These are phyloP conservation scores for Drymodes brunneopygia DNA, from an alignment of 2,113 vertebrate species.

Conservation along the genomic window DNA sequence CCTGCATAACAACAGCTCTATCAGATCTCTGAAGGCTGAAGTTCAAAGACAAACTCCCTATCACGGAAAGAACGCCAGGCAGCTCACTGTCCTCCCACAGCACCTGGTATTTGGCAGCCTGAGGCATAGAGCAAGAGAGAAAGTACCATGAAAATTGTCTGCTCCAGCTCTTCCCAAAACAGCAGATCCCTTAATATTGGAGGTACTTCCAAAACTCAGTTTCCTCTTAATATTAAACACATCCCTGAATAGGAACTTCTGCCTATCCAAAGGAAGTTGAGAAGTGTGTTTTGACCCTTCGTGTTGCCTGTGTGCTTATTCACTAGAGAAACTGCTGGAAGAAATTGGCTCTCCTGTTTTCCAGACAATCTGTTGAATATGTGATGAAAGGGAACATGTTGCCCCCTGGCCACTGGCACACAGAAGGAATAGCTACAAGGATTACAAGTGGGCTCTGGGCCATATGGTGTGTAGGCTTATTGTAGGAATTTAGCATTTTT, in stretches of 20 bases:
- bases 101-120: background rate
- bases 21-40: background rate
- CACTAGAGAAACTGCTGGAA: background rate
- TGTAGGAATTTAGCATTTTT: conserved; percentile 45
- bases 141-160: background rate
- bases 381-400: conserved; percentile 10
- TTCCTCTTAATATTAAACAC: background rate
- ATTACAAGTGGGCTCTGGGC: conserved; percentile 12
- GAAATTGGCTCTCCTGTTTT: background rate
- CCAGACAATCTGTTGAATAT: background rate
- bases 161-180: background rate
- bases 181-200: background rate
- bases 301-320: background rate
- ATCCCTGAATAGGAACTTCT: background rate
- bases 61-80: fast-evolving
- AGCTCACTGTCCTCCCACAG: background rate
- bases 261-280: background rate
- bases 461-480: conserved; percentile 59
- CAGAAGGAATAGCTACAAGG: background rate
- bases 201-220: background rate
- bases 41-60: background rate
- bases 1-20: background rate
- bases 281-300: background rate
- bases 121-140: background rate
- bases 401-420: conserved; percentile 28